Percentiles rank a stretch among this genome's conserved stretches.
These are phyloP conservation scores for Scrobipalpa atriplicella DNA, from an alignment of 2,888 invertebrate genomes.

Conservation along the genomic window DNA sequence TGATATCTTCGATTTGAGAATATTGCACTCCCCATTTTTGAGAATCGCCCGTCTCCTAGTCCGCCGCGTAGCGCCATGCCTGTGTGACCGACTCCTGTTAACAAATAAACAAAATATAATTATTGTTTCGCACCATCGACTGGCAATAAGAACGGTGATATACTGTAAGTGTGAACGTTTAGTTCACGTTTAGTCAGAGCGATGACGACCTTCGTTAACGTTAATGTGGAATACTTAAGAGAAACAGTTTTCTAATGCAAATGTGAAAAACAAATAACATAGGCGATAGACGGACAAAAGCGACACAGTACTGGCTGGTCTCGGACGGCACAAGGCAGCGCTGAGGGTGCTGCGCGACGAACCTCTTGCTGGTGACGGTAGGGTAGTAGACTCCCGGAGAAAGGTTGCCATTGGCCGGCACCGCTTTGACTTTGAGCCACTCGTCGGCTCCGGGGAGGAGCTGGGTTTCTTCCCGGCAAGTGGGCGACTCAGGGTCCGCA, in stretches of 20 bases:
- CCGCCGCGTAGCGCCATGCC: slow-evolving; percentile 86
- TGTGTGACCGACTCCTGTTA: slow-evolving; percentile 86
- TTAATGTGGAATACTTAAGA: slow-evolving; percentile 55
- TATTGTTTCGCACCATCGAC: slow-evolving; percentile 50
- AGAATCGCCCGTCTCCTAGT: slow-evolving; percentile 92
- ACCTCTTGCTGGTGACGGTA: slow-evolving; percentile 73
- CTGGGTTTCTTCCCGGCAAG: slow-evolving; percentile 74
- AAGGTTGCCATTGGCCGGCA: slow-evolving; percentile 72
- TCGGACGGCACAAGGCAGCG: slow-evolving; percentile 61
- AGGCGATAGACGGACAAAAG: slow-evolving; percentile 64
- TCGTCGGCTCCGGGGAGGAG: slow-evolving; percentile 77
- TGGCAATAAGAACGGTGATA: slow-evolving; percentile 50
- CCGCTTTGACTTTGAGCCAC: slow-evolving; percentile 76
- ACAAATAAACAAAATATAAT: slow-evolving; percentile 48
- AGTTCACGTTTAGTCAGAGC: slow-evolving; percentile 63
- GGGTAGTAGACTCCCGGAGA: slow-evolving; percentile 80
- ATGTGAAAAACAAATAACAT: slow-evolving; percentile 42
- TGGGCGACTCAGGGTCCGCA: slow-evolving; percentile 76
- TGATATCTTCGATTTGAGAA: slow-evolving; percentile 93
- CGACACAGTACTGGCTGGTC: slow-evolving; percentile 70
- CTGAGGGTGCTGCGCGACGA: slow-evolving; percentile 65
- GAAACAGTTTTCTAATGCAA: slow-evolving; percentile 59
- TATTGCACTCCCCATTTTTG: slow-evolving; percentile 98
- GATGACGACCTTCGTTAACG: slow-evolving; percentile 68
- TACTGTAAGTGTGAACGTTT: slow-evolving; percentile 62